These are phyloP conservation scores for Philhelius pedissequus DNA, from an alignment of 2,888 invertebrate genomes.

Conservation along the genomic window DNA sequence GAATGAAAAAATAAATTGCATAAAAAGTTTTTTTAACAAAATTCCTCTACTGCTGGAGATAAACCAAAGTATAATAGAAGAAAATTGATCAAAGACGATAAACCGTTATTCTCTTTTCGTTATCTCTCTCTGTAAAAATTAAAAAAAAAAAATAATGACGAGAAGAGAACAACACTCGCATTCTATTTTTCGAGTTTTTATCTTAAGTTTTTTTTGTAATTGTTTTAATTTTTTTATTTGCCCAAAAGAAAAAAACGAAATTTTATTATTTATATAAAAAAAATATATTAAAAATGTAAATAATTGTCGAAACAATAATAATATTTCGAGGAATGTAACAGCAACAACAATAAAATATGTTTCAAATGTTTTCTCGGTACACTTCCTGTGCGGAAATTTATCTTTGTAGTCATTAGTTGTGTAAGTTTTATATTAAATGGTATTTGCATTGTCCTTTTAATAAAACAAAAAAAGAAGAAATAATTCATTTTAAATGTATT, in stretches of 20 bases:
- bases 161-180: constrained; percentile 16
- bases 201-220: constrained; percentile 29
- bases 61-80: constrained; percentile 75
- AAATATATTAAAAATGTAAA: constrained; percentile 21
- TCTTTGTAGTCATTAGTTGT: constrained; percentile 64
- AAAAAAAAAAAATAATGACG: not conserved
- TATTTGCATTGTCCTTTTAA: not conserved
- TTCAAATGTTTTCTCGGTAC: constrained; percentile 24
- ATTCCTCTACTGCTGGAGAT: constrained; percentile 76
- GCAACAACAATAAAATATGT: constrained; percentile 16
- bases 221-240: constrained; percentile 16
- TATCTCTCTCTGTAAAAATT: constrained; percentile 14
- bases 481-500: constrained; percentile 18
- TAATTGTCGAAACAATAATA: constrained; percentile 29
- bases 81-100: constrained; percentile 67
- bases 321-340: constrained; percentile 25
- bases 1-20: constrained; percentile 17
- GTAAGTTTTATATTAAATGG: constrained; percentile 40
- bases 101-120: constrained; percentile 25
- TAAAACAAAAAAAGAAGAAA: not conserved
- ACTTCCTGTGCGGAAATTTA: constrained; percentile 24
- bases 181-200: constrained; percentile 41
- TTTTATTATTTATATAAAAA: constrained; percentile 16
- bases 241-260: constrained; percentile 5
- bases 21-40: constrained; percentile 49